Base-by-base conservation (phyloP, 2,797 vertebrate species). In the Bucorvus abyssinicus region DNA sequence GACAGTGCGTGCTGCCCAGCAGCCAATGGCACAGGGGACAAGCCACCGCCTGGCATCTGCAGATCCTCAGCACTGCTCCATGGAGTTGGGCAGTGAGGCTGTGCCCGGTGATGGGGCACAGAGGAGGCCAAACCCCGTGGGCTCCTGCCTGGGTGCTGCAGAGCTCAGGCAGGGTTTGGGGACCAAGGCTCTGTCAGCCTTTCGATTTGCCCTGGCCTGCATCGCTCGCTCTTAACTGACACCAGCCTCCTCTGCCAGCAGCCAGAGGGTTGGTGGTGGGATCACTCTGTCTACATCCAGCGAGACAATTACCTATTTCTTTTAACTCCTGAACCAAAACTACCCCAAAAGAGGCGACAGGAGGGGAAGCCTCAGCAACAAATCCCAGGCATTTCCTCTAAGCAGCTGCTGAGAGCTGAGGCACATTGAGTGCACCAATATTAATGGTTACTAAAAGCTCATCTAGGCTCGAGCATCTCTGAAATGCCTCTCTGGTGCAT, bases 81-180 rank as follows among this genome's bases (percentile, higher is more conserved):
- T n/a, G n/a, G n/a, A n/a, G n/a, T n/a, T n/a, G n/a, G n/a, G n/a
- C n/a, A n/a, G n/a, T n/a, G n/a, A n/a, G n/a, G n/a, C n/a, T n/a
- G n/a, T n/a, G n/a, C n/a, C n/a, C n/a, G n/a, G n/a, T n/a, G 21
- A 49, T 3, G 2, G 19, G 69, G 8, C 2, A 1, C 40, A 12
- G 34, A 19, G 23, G 34, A 29, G 10, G 50, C 15, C 1, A 15
- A 29, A 17, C 13, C 42, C 12, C 42, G 12, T 5, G 36, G 47
- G 18, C n/a, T 11, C 36, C 78, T 24, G 2, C 42, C 24, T 7
- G 69, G 29, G 59, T 6, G n/a, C 49, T n/a, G 57, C 3, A 40
- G 40, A 40, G 42, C 18, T 9, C 8, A 14, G 14, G 8, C 2
- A 12, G 23, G 13, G 6, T 16, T 11, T 23, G 59, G 4, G 34